Base-by-base conservation (phyloP, 2,113 vertebrate genomes). In the Notothenia rossii region DNA sequence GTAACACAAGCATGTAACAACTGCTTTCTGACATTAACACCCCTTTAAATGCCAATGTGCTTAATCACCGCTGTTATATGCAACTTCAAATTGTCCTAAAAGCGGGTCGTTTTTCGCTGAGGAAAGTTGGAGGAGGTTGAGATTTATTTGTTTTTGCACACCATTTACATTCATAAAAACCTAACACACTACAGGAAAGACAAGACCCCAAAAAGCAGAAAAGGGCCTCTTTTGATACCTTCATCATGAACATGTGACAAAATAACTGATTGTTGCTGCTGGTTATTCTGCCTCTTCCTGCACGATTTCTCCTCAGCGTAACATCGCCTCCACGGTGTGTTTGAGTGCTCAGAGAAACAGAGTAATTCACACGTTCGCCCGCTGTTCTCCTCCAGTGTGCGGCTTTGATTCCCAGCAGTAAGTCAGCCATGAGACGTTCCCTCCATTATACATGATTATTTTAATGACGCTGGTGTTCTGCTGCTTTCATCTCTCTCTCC, bases 381-480 rank as follows among this genome's bases (percentile, higher is more conserved):
- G 40, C 75, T 18, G 5, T 53, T 82, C 75, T 79, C 11, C 75
- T 79, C 11, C 29, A 76, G 25, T 17, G 43, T 7, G 63, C 81
- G 80, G 33, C 78, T 88, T 65, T 72, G 73, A 79, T 77, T 84
- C 75, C 51, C 68, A 43, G 83, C 75, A 65, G 72, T 11, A 43
- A 84, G 69, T 49, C 86, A 64, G 68, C 77, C 53, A 49, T 70
- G 78, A 82, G 67, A 54, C 55, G 67, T 72, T 86, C 69, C 87
- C 85, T 93, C 69, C 91, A 91, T 92, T 87, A 92, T 84, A 86
- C 82, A 88, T 89, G 83, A 91, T 90, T 85, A 90, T 90, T 86
- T 75, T 88, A 91, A 89, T 87, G 86, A 87, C 15, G 65, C 80
- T 69, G 81, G 46, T 74, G 59, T 50, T 69, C 86, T 73, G 86